These are phyloP conservation scores for Intellagama lesueurii DNA, from an alignment of 2,797 vertebrate genomes.

Conservation along the genomic window DNA sequence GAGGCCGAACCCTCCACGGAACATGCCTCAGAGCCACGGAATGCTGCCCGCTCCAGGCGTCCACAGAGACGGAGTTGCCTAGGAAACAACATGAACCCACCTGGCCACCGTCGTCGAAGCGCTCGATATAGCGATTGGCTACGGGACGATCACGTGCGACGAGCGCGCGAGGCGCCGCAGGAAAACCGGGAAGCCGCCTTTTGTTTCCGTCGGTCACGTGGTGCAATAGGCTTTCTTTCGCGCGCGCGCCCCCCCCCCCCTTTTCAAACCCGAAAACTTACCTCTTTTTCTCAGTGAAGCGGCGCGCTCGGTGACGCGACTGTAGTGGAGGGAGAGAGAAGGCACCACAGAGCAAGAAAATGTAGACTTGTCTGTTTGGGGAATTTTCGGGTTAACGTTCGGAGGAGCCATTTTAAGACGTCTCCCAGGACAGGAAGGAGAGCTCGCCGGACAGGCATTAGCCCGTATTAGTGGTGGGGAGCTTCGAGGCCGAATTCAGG, in stretches of 20 bases:
- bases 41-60: no score
- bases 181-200: fast-evolving
- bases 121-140: background rate
- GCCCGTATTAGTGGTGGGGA: no score
- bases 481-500: no score
- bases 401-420: background rate
- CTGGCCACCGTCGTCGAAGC: slow-evolving; percentile 55
- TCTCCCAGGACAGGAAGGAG: background rate
- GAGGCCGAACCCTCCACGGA: background rate
- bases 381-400: background rate
- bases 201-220: background rate
- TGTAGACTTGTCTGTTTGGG: background rate
- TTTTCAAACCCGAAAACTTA: background rate
- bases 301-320: background rate
- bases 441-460: no score
- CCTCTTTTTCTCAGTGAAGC: background rate
- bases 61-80: slow-evolving; percentile 19
- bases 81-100: slow-evolving; percentile 48
- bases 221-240: fast-evolving
- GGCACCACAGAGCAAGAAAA: background rate
- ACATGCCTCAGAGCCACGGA: background rate
- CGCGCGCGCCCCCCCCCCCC: background rate
- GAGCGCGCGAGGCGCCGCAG: no score
- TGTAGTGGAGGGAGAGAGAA: no score
- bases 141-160: background rate